Evolutionary conservation across 1,140 invertebrate genomes (phyloP).

Genomic region (Zaprionus inermis): DNA sequence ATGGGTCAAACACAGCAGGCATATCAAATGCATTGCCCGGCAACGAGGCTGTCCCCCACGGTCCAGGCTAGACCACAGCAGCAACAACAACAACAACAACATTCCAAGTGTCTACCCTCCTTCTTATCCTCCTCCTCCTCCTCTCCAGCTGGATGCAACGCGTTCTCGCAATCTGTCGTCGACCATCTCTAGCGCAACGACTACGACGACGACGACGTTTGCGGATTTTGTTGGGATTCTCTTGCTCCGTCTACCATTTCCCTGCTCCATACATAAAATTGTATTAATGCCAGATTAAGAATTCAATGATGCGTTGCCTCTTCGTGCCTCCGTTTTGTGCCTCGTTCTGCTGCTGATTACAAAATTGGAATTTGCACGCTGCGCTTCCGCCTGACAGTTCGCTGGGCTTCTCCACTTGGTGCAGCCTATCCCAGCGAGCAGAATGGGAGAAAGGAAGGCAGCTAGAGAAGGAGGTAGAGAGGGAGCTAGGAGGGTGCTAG

Average conservation of each 20-base stretch:
- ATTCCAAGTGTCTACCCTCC: constrained; percentile 45
- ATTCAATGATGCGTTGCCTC: constrained; percentile 70
- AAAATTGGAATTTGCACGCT: constrained; percentile 77
- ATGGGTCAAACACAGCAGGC: constrained; percentile 81
- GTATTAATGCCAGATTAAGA: constrained; percentile 83
- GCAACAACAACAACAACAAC: constrained; percentile 50
- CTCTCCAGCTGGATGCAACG: constrained; percentile 37
- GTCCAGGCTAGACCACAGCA: constrained; percentile 31
- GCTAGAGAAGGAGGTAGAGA: no score
- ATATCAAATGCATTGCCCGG: constrained; percentile 74
- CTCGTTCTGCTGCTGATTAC: constrained; percentile 55
- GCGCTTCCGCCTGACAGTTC: constrained; percentile 58
- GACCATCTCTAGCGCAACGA: constrained; percentile 57
- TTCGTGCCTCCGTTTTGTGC: constrained; percentile 44
- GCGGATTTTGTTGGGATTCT: constrained; percentile 77
- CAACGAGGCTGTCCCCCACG: constrained; percentile 47
- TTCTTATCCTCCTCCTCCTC: constrained; percentile 10
- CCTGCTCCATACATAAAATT: constrained; percentile 65
- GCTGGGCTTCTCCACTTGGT: background rate
- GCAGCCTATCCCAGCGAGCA: background rate
- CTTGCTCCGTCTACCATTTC: constrained; percentile 17
- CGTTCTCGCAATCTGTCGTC: constrained; percentile 68
- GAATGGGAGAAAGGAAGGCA: background rate
- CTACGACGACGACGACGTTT: constrained; percentile 37
- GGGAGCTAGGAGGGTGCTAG: no score